Percentiles rank a stretch among this genome's conserved stretches.
Conservation (phyloP, 35 echinoderm and acorn worm genomes). For the Patiria miniata region DNA sequence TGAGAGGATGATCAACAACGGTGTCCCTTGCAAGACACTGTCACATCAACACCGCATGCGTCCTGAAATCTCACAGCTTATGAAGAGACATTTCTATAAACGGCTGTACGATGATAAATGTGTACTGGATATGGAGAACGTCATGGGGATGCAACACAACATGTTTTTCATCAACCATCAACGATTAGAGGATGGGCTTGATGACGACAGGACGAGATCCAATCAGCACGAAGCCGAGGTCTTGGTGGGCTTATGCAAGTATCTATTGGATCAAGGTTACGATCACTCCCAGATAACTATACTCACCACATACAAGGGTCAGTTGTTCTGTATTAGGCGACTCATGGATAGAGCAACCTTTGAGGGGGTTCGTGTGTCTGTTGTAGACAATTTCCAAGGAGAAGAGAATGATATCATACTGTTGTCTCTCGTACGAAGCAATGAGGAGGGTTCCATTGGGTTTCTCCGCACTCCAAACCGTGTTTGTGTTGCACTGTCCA, state of each 20-base stretch:
- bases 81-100: conserved; percentile 82
- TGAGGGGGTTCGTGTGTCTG: conserved; percentile 76
- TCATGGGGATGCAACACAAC: conserved; percentile 60
- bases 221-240: conserved; percentile 80
- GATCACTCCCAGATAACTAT: conserved; percentile 70
- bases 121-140: conserved; percentile 49
- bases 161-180: conserved; percentile 83
- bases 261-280: conserved; percentile 90
- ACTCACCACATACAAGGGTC: conserved; percentile 82
- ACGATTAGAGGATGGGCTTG: conserved; percentile 37
- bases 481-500: conserved; percentile 59
- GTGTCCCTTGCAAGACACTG: conserved; percentile 45
- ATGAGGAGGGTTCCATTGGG: conserved; percentile 62
- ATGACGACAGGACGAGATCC: conserved; percentile 72
- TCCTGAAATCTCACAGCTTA: conserved; percentile 64
- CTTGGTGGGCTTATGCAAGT: conserved; percentile 67
- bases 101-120: conserved; percentile 58
- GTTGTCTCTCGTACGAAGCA: conserved; percentile 84
- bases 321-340: conserved; percentile 68
- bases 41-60: conserved; percentile 80
- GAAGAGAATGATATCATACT: conserved; percentile 95
- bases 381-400: conserved; percentile 89
- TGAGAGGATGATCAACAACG: conserved; percentile 78
- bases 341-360: conserved; percentile 62
- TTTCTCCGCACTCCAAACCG: conserved; percentile 77